Base-by-base conservation (phyloP, 92 coral and sea anemone genomes). In the Epizoanthus stellaris region DNA sequence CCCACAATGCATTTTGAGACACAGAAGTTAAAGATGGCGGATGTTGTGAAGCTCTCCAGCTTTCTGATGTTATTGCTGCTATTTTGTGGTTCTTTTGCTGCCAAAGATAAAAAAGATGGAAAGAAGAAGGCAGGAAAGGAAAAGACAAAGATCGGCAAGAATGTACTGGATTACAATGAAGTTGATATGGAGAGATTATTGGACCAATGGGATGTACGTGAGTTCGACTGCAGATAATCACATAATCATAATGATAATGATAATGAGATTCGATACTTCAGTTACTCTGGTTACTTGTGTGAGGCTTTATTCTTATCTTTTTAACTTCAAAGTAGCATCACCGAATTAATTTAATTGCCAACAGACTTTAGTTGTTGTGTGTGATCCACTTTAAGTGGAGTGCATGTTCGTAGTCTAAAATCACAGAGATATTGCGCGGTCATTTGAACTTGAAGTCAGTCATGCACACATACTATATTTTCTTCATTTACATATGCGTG, bases 151-250 rank as follows among this genome's bases (percentile, higher is more conserved):
- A 97, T 97, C 76, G 98, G 95, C 5, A 97, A 97, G 80, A 76
- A 91, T 80, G 80, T 95, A 17, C 45, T 97, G 79, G 99, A 97
- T 80, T 97, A 97, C 80, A 88, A 87, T 47, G 99, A 97, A 82
- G 92, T 93, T 4, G 99, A 97, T 87, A 75, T 97, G 89, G 71
- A 89, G 62, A 90, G 86, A 39, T 87, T 97, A 4, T 82, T 93
- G 42, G 99, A 97, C 84, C 99, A 97, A 64, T 97, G 99, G 99
- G 97, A 97, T 62, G 99, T 97, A 82, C 92, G 97, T 85, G 34
- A 23, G 30, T 16, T 13, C 13, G 25, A 13, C 40, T 42, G 7
- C 38, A 15, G 16, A 10, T 11, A 13, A 17, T 38, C 30, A 19
- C 34, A 75, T 9, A 15, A 2, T 0, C 0, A 4, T 25, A 8